A percentile compares a stretch with the other conserved stretches of the same genome.
phyloP scores from a whole-genome alignment of 1,140 invertebrate species.

The Drosophila repletoides region DNA sequence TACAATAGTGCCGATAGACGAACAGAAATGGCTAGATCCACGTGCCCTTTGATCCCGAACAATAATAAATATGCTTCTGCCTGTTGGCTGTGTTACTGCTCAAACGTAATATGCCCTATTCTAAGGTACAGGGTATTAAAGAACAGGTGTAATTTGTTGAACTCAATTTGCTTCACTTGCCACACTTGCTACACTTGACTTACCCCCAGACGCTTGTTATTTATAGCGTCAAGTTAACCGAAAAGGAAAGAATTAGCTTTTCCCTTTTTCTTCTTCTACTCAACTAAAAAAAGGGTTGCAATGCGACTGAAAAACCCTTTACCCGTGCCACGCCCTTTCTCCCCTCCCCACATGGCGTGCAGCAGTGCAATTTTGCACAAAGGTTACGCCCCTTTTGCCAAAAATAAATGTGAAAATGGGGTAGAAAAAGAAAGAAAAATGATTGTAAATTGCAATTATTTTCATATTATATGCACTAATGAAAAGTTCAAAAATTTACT shows the following conservation, averaged over 20 bases:
- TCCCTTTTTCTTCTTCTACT: conserved; percentile 21
- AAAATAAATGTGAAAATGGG: background rate
- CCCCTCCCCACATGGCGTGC: conserved; percentile 40
- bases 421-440: background rate
- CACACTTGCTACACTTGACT: conserved; percentile 29
- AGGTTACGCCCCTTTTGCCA: conserved; percentile 11
- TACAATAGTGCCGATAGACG: too few species aligned
- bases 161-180: conserved; percentile 71
- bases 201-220: conserved; percentile 43
- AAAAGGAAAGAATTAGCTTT: conserved; percentile 45
- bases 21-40: too few species aligned
- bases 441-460: conserved; percentile 49
- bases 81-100: too few species aligned
- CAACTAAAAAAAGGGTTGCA: conserved; percentile 7
- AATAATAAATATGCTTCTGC: too few species aligned
- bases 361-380: conserved; percentile 37
- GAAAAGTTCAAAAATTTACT: conserved; percentile 72
- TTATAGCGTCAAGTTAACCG: conserved; percentile 54
- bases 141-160: conserved; percentile 77
- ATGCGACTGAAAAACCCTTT: background rate
- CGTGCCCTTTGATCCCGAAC: too few species aligned
- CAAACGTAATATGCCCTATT: too few species aligned
- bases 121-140: too few species aligned
- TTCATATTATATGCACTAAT: conserved; percentile 13
- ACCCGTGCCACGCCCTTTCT: background rate